Evolutionary conservation across 2,797 vertebrate genomes (phyloP).

Genomic region (Enteromius argenteus): DNA sequence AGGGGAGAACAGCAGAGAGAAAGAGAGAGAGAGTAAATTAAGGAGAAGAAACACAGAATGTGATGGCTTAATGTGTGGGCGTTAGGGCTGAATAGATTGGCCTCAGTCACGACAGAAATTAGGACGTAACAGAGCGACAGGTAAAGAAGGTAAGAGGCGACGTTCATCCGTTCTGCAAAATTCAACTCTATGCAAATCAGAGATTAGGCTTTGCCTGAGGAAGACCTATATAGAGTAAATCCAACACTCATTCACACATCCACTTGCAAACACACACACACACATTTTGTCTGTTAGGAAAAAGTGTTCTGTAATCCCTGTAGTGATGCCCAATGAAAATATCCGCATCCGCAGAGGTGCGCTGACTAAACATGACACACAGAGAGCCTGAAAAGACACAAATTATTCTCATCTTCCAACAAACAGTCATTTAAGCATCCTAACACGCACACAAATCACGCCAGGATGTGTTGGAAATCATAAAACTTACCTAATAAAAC

Average conservation of each 20-base stretch:
- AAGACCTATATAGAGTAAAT: constrained; percentile 40
- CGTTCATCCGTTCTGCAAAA: constrained; percentile 1
- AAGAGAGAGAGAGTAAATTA: constrained; percentile 23
- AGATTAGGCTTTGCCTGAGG: constrained; percentile 42
- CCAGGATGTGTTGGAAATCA: constrained; percentile 66
- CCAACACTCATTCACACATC: constrained; percentile 27
- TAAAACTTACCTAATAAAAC: constrained; percentile 62
- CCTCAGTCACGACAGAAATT: constrained; percentile 66
- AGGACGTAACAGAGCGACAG: constrained; percentile 54
- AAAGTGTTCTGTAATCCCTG: constrained; percentile 47
- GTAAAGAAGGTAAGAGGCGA: constrained; percentile 48
- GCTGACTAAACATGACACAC: constrained; percentile 9
- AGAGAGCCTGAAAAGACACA: constrained; percentile 20
- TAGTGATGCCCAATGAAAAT: constrained; percentile 27
- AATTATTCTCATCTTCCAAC: constrained; percentile 43
- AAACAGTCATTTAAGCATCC: constrained; percentile 43
- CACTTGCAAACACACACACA: constrained; percentile 6
- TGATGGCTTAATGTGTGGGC: constrained; percentile 55
- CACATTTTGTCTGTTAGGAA: constrained; percentile 28
- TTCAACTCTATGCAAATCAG: constrained; percentile 41
- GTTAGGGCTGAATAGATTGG: constrained; percentile 59
- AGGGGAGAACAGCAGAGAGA: constrained; percentile 3
- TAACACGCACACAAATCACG: constrained; percentile 39
- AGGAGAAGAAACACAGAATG: constrained; percentile 33
- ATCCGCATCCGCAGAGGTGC: constrained; percentile 36